A percentile compares a stretch with the other conserved stretches of the same genome.
phyloP scores from a whole-genome alignment of 2,113 vertebrate species.

The Corvus hawaiiensis region DNA sequence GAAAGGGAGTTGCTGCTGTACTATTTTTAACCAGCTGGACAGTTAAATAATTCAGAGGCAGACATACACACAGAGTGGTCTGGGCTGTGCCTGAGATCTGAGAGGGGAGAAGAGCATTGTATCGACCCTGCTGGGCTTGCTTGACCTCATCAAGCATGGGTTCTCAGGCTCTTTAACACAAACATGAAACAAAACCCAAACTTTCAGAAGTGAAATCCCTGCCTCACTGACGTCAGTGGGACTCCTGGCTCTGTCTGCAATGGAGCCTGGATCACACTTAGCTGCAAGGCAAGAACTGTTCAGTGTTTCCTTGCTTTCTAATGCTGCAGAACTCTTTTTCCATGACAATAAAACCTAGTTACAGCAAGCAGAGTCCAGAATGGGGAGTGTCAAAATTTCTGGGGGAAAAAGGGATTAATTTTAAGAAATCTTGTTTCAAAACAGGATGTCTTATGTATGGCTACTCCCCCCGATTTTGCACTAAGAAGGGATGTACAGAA shows the following conservation, averaged over 20 bases:
- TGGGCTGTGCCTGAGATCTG: background rate
- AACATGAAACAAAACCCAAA: background rate
- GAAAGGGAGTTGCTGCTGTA: constrained; percentile 39
- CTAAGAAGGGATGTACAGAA: background rate
- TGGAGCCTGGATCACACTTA: background rate
- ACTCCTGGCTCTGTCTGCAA: background rate
- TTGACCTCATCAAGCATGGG: background rate
- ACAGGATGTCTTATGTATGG: background rate
- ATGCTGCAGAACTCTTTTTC: background rate
- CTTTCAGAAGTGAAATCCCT: background rate
- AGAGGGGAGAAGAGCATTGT: background rate
- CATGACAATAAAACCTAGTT: background rate
- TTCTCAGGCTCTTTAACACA: constrained; percentile 8
- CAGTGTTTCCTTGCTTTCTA: background rate
- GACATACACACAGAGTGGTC: background rate
- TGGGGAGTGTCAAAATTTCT: background rate
- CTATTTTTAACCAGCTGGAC: constrained; percentile 59
- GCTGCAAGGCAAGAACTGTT: background rate
- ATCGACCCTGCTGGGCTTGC: background rate
- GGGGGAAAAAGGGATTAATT: background rate
- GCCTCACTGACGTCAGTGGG: background rate
- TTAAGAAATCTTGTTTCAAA: background rate
- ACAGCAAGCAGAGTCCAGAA: background rate
- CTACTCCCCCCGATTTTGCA: background rate
- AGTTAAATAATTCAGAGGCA: constrained; percentile 39